Base-by-base conservation (phyloP, 1,140 invertebrate species). In the Drosophila teissieri region DNA sequence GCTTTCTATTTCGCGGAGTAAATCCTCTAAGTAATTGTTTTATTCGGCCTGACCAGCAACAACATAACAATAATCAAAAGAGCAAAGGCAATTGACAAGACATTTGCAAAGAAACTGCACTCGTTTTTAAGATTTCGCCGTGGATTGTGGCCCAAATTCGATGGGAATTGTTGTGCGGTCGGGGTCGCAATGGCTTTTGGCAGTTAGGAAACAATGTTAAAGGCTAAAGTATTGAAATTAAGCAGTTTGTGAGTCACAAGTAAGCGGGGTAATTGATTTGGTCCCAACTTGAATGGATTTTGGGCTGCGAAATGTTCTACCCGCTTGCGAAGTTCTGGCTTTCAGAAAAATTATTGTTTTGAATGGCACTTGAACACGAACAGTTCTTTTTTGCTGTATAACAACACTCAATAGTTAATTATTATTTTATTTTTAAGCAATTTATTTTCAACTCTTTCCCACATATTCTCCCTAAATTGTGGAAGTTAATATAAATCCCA, bases 81-180 rank as follows among this genome's bases (percentile, higher is more conserved):
- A 31, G 27, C 27, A 36, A 45, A 53, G 45, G 31, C 48, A 37
- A 67, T 80, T 80, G 62, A 55, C 65, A 72, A 72, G 65, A 78
- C 75, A 72, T 64, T 78, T 72, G 45, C 62, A 65, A 78, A 72
- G 65, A 78, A 78, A 78, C 58, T 65, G 57, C 58, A 78, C 58
- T 60, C 40, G 60, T 64, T 78, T 72, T 63, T 8, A 69, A 46
- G 19, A 36, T 24, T 45, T 65, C 12, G 52, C 48, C 56, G 48
- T 15, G 6, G 39, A 44, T 45, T 45, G 45, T 78, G 61, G 61
- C 77, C 69, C 69, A 55, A 80, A 58, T 80, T 60, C 46, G 48
- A 37, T 45, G 37, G 48, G 46, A 67, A 67, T 54, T 67, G 37
- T 24, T 24, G 24, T 22, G 46, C 22, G 24, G 17, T 40, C 19